Conservation (phyloP, 1,140 invertebrate species). For the Rhagoletis pomonella region DNA sequence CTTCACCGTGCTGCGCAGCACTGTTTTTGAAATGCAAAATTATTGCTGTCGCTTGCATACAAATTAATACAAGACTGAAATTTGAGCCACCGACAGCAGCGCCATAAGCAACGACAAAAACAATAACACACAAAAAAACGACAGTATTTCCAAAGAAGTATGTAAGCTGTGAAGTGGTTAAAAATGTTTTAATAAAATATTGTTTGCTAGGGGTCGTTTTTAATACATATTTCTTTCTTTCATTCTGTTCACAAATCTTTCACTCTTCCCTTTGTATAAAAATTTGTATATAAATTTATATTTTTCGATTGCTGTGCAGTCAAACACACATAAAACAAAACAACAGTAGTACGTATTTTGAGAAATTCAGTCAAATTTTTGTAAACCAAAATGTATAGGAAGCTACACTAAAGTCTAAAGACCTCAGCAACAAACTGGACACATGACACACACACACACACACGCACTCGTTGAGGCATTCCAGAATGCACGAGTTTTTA, state of each 20-base stretch:
- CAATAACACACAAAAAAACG: background rate
- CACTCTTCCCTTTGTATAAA: background rate
- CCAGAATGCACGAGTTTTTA: background rate
- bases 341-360: background rate
- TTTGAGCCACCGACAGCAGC: background rate
- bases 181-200: background rate
- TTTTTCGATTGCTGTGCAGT: background rate
- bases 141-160: background rate
- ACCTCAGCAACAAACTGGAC: background rate
- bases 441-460: background rate
- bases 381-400: background rate
- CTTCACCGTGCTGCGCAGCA: background rate
- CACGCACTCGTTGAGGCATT: background rate
- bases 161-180: background rate
- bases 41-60: background rate
- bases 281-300: slow-evolving; percentile 9
- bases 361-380: background rate
- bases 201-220: background rate
- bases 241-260: background rate
- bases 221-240: background rate
- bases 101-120: background rate
- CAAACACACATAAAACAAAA: background rate
- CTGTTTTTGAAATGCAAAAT: slow-evolving; percentile 14
- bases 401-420: background rate
- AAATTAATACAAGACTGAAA: slow-evolving; percentile 29